These are phyloP conservation scores for Furcula furcula DNA, from an alignment of 2,888 invertebrate genomes.

Conservation along the genomic window DNA sequence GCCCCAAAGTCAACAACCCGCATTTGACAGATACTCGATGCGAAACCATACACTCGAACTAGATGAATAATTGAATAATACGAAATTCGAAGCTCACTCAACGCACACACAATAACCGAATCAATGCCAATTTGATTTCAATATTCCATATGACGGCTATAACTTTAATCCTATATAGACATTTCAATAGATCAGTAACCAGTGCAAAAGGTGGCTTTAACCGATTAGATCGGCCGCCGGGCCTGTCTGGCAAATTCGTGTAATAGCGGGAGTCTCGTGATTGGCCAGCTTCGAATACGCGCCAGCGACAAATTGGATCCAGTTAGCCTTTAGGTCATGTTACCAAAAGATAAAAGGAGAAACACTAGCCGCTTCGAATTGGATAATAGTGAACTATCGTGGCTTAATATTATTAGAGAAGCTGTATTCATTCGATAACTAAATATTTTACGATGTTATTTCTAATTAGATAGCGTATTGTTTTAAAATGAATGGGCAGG, in stretches of 20 bases:
- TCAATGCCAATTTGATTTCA: constrained; percentile 19
- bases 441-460: too few relatives aligned
- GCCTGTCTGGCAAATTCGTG: constrained; percentile 49
- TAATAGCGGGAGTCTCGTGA: constrained; percentile 62
- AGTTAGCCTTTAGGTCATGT: constrained; percentile 59
- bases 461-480: too few relatives aligned
- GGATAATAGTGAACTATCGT: constrained; percentile 21
- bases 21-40: too few relatives aligned
- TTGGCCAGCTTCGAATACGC: constrained; percentile 68
- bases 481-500: too few relatives aligned
- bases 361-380: constrained; percentile 25
- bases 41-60: too few relatives aligned
- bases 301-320: constrained; percentile 72
- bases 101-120: constrained; percentile 3
- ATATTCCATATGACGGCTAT: constrained; percentile 18
- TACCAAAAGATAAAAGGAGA: constrained; percentile 43
- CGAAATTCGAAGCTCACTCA: not conserved
- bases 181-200: constrained; percentile 53
- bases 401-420: constrained; percentile 7
- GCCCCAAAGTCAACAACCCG: too few relatives aligned
- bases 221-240: constrained; percentile 59
- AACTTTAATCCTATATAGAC: constrained; percentile 24
- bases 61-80: not conserved
- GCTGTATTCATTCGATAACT: too few relatives aligned
- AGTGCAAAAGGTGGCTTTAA: constrained; percentile 56